phyloP scores from a whole-genome alignment of 2,888 invertebrate genomes.

The Spilosoma lubricipeda region DNA sequence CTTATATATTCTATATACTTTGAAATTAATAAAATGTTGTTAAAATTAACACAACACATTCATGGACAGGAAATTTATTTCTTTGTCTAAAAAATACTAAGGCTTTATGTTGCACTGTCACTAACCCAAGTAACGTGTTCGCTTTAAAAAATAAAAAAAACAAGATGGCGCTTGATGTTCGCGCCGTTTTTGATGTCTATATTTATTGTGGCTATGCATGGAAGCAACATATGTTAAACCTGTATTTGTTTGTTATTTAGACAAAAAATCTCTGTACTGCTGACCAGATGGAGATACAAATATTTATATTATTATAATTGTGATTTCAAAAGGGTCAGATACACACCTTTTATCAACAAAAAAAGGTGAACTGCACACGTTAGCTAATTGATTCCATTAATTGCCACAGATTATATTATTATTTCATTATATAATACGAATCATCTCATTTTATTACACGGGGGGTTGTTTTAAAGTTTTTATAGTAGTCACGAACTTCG shows the following conservation, averaged over 20 bases:
- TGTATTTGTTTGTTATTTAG: slow-evolving; percentile 1
- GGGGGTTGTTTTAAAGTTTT: neutral
- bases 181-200: slow-evolving; percentile 15
- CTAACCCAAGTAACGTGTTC: slow-evolving; percentile 68
- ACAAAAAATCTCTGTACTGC: slow-evolving; percentile 53
- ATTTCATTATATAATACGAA: neutral
- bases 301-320: neutral
- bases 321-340: neutral
- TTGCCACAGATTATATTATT: neutral
- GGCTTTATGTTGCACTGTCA: slow-evolving; percentile 70
- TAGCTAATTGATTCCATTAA: neutral
- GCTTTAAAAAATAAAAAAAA: slow-evolving; percentile 26
- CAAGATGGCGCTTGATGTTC: slow-evolving; percentile 10
- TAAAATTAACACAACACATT: slow-evolving; percentile 76
- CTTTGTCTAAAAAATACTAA: slow-evolving; percentile 34
- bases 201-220: slow-evolving; percentile 28
- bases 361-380: neutral
- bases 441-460: neutral
- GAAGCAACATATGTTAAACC: slow-evolving; percentile 3
- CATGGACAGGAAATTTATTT: slow-evolving; percentile 78
- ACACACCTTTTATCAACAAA: neutral
- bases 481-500: neutral
- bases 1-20: neutral
- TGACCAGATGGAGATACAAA: slow-evolving; percentile 58
- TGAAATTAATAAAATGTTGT: slow-evolving; percentile 16